phyloP scores from a whole-genome alignment of 1,140 invertebrate species.

The Ridgeia piscesae region DNA sequence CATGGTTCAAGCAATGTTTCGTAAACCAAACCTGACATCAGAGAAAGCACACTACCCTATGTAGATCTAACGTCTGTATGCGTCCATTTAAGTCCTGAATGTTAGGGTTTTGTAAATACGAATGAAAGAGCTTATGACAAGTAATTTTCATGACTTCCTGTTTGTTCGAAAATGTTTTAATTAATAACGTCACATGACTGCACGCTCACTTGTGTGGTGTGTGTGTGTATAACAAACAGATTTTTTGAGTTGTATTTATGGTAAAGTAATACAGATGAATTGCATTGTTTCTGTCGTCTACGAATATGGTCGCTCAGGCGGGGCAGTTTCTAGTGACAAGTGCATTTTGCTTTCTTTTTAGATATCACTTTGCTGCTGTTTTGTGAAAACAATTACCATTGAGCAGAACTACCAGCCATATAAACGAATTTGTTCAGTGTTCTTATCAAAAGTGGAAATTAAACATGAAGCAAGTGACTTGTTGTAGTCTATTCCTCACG shows the following conservation, averaged over 20 bases:
- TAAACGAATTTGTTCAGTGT: not conserved
- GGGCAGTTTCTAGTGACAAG: not conserved
- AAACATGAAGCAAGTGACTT: not conserved
- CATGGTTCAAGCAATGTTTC: no score
- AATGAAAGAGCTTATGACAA: not conserved
- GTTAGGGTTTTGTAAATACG: not conserved
- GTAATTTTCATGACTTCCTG: not conserved
- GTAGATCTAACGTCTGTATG: not conserved
- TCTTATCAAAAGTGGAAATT: constrained; percentile 1
- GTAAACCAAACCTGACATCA: not conserved
- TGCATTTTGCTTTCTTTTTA: constrained; percentile 6
- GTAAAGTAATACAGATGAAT: not conserved
- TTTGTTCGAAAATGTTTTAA: not conserved
- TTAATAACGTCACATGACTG: not conserved
- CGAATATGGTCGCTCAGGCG: not conserved
- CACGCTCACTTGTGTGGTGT: not conserved
- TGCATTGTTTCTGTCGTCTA: not conserved
- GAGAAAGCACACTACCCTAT: not conserved
- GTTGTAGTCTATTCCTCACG: not conserved
- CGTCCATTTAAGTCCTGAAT: not conserved
- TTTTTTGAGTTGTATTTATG: not conserved
- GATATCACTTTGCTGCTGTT: not conserved
- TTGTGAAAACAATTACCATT: not conserved
- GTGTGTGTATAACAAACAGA: not conserved
- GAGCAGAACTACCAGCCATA: not conserved